Evolutionary conservation across 2,113 vertebrate species (phyloP).

Genomic region (Colistium nudipinnis): DNA sequence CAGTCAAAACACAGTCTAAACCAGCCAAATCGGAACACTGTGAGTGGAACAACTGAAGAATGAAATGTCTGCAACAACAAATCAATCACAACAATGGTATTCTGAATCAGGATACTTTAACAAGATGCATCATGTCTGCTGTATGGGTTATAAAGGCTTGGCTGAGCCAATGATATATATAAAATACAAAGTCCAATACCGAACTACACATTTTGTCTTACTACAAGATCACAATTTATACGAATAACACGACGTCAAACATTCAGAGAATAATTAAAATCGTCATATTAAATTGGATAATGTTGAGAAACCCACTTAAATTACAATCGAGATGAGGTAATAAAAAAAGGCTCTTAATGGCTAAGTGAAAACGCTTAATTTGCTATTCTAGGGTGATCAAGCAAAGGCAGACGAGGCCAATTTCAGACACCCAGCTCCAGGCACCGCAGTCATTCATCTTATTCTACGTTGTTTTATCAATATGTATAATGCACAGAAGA

Average conservation of each 20-base stretch:
- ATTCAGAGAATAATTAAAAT: not conserved
- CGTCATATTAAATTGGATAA: conserved; percentile 7
- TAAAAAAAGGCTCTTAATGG: not conserved
- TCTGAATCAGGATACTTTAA: no score
- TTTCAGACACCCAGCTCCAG: not conserved
- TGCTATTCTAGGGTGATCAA: conserved; percentile 1
- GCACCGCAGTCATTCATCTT: conserved; percentile 7
- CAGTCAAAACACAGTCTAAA: no score
- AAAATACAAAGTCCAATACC: not conserved
- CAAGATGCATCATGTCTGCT: no score
- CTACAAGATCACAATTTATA: not conserved
- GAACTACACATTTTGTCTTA: not conserved
- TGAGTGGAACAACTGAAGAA: not conserved
- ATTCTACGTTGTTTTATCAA: conserved; percentile 11
- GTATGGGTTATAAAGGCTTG: no score
- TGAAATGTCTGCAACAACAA: no score
- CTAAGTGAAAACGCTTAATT: conserved; percentile 12
- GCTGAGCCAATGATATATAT: not conserved
- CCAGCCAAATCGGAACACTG: not conserved
- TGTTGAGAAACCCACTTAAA: not conserved
- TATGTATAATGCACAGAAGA: conserved; percentile 33
- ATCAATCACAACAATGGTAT: no score
- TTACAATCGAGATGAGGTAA: conserved; percentile 10
- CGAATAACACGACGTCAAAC: not conserved
- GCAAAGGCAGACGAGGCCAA: not conserved